Conservation (phyloP, 2,797 vertebrate species). For the Galaxias olidus region DNA sequence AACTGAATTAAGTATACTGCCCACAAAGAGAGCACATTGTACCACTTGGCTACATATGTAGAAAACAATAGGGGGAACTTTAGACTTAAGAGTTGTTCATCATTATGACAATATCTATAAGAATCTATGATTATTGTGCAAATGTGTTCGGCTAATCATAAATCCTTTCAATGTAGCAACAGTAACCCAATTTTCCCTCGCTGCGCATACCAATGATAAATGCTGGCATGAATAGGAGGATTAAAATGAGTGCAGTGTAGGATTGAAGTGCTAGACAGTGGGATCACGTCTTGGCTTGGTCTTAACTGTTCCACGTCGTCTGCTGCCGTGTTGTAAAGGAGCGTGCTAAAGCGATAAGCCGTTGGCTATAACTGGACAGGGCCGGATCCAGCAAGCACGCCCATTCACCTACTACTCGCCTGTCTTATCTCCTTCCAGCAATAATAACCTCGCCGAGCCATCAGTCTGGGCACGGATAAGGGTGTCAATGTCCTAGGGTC, state of each 20-base stretch:
- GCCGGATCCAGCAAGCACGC: conserved; percentile 24
- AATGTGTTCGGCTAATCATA: no score
- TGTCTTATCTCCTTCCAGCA: conserved; percentile 49
- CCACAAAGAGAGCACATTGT: no score
- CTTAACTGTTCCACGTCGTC: conserved; percentile 27
- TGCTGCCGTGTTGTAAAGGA: conserved; percentile 22
- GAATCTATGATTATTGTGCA: no score
- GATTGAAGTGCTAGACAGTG: conserved; percentile 25
- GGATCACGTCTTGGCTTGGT: conserved; percentile 27
- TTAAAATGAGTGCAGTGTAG: conserved; percentile 26
- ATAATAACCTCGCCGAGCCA: conserved; percentile 48
- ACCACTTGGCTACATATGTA: no score
- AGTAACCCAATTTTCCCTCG: no score
- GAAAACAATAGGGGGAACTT: no score
- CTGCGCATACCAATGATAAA: no score
- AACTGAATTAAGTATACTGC: no score
- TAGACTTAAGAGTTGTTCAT: no score
- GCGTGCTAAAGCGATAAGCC: conserved; percentile 56
- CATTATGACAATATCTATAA: no score
- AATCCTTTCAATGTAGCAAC: no score
- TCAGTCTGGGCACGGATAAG: conserved; percentile 40
- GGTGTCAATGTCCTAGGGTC: conserved; percentile 17
- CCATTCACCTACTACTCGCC: conserved; percentile 10
- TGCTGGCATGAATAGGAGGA: background rate
- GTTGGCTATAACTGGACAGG: conserved; percentile 48